Base-by-base conservation (phyloP, 2,797 vertebrate species). In the Spinibarbus caldwelli region DNA sequence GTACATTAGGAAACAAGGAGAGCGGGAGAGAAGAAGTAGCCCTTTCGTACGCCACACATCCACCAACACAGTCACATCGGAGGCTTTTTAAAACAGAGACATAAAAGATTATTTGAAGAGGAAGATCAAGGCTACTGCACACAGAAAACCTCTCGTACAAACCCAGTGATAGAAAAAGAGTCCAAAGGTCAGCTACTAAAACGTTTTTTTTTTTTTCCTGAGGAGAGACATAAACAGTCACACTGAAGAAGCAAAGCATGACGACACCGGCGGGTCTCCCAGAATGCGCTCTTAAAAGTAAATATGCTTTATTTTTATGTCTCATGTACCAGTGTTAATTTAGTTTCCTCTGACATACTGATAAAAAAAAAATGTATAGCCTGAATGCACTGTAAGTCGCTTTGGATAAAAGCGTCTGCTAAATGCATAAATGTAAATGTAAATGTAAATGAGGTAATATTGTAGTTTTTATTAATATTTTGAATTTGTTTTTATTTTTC, bases 71-170 rank as follows among this genome's bases (percentile, higher is more conserved):
- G 21, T 45, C 31, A 80, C 52, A 73, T 47, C 23, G 1, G 52
- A 59, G 52, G 52, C 23, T 77, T 59, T 59, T 66, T 31, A 34
- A 68, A 21, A 62, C 52, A 62, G 43, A 81, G 43, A 80, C 31
- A 52, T 29, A 7, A 62, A 73, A 36, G 54, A 75, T 62, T 36
- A 75, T 75, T 83, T 34, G 68, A 59, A 73, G 29, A 47, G 19
- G 52, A 59, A 57, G 49, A 59, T 82, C 67, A 82, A 82, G 68
- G 36, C 36, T 43, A 72, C 94, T 94, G 70, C 81, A 47, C 26
- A 73, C 52, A 62, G 49, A 43, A 21, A 79, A 45, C 5, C 12
- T 1, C 29, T 31, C 2, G 19, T 5, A 73, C 11, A 62, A 70
- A 23, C n/a, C 2, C 49, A 43, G 67, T 14, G 6, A 11, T n/a